Evolutionary conservation across 1,140 invertebrate genomes (phyloP), one percentile per base, ranked within the genome.

Genomic region (Papilio dardanus): DNA sequence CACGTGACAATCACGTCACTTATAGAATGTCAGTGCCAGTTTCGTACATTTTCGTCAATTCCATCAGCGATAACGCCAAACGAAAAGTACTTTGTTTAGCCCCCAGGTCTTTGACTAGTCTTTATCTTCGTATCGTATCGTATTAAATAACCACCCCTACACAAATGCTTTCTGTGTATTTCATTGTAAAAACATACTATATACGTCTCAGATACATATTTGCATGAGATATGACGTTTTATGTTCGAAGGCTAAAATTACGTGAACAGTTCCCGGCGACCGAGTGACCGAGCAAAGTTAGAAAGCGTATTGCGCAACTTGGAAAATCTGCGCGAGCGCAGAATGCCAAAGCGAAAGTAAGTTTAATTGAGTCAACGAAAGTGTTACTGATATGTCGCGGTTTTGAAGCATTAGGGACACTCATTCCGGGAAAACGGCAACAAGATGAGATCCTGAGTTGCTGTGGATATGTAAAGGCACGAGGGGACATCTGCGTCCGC

Each of bases 221-320:
- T 67, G 58, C 10, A 19, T 67, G 65, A 31, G 12, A 67, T 67
- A 35, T 67, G 65, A 35, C 65, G 33, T 54, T 54, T 50, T 62
- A 28, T 24, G 35, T 40, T 37, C 67, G 31, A 21, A 69, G 12
- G 35, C 31, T 14, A 40, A 40, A 28, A 40, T 69, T 69, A 69
- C 67, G 67, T 69, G 33, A 69, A 40, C 67, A 31, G 2, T 69
- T 35, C 35, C 19, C 35, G n/a, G 16, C 67, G 67, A 69, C 67
- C 67, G 67, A 69, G 33, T 69, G 67, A 69, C 67, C 67, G 35
- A 68, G 35, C 67, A 21, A 69, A 33, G 67, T 69, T 69, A 69
- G 67, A 69, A 69, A 69, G 67, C 67, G 33, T 69, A 69, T 69
- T 69, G 31, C 67, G 67, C n/a, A 69, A 69, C 67, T 42, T 37